Evolutionary conservation across 2,797 vertebrate species (phyloP), one percentile per base, ranked within the genome.

Genomic region (Hippocampus kuda): DNA sequence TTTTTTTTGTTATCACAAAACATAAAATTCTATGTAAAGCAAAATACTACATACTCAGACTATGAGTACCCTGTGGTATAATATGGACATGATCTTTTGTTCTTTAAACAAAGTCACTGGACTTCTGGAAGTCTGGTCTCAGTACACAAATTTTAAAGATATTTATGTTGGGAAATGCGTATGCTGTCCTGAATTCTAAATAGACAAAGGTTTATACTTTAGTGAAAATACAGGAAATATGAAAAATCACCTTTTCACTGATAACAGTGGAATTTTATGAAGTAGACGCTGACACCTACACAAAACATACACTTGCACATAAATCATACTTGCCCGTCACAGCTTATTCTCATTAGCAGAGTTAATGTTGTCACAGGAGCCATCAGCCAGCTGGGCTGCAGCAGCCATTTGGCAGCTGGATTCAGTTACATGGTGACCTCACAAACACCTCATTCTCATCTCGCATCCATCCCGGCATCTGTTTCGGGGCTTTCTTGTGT

Each of bases 381-480:
- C 78, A 64, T 73, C 75, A 68, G 82, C 83, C 83, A 86, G 83
- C 84, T 87, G 87, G 84, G 77, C 77, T 7, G 53, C 53, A 71
- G 67, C 80, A 85, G 83, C 80, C 74, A 78, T 83, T 80, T 81
- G 75, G 73, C 76, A 68, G 77, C 26, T 70, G 83, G 87, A 77
- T 88, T 80, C 54, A 62, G 84, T 86, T 89, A 77, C 86, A 83
- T 75, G 72, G 73, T 38, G 67, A 80, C 81, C 83, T 81, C 77
- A 81, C 81, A 81, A 82, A 80, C 78, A 77, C 77, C 74, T 85
- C 83, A 68, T 83, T 82, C 80, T 75, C 75, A 76, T 78, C 72
- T 78, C 76, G 79, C 78, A 75, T 81, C 78, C 74, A 72, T 16
- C 65, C 80, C 64, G 53, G 71, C 73, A 75, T 85, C 76, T 83